Evolutionary conservation across 2,113 vertebrate species (phyloP).

Genomic region (Catagonus wagneri): DNA sequence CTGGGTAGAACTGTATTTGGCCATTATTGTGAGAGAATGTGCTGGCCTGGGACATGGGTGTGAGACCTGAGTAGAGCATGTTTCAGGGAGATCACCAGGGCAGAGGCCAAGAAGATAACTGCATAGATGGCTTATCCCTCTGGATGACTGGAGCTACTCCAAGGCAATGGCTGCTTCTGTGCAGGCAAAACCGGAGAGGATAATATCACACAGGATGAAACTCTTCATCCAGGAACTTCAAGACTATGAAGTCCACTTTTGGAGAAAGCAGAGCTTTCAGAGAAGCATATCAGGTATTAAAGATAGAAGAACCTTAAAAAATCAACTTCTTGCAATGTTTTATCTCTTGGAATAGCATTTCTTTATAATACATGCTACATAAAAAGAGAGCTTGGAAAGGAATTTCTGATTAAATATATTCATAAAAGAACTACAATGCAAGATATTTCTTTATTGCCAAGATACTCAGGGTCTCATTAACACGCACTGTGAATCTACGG

Average conservation of each 20-base stretch:
- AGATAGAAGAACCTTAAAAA: background rate
- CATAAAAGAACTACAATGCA: background rate
- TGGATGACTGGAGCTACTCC: background rate
- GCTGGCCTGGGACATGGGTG: too few relatives aligned
- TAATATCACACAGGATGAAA: too few relatives aligned
- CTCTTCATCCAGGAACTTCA: background rate
- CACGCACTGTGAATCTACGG: background rate
- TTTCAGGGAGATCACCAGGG: background rate
- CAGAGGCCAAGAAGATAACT: background rate
- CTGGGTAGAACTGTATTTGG: background rate
- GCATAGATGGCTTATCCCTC: background rate
- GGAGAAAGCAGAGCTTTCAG: background rate
- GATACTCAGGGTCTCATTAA: background rate
- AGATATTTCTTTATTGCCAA: background rate
- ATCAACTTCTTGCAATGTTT: background rate
- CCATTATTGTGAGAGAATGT: background rate
- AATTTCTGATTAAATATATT: background rate
- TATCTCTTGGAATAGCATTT: background rate
- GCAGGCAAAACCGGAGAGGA: background rate
- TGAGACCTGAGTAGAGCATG: background rate
- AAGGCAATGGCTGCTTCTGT: background rate
- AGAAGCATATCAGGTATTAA: background rate
- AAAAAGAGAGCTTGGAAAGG: background rate
- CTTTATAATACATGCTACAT: background rate
- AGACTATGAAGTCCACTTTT: background rate